Conservation (phyloP, 2,113 vertebrate species). For the Callithrix jacchus region DNA sequence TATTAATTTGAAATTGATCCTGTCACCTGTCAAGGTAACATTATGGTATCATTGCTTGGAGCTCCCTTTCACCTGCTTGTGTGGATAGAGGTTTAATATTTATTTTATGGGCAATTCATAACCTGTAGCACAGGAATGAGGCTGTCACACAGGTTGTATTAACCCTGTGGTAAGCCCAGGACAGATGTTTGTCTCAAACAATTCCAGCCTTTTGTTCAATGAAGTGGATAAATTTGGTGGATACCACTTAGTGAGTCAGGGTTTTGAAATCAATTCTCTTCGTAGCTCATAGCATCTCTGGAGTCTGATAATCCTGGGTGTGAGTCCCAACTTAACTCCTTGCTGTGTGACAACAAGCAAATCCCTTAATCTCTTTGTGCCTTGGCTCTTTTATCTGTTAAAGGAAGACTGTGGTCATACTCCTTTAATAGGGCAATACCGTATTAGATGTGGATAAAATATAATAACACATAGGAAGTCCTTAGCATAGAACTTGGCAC, state of each 20-base stretch:
- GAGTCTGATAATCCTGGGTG: neutral
- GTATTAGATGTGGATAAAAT: neutral
- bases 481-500: neutral
- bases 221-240: neutral
- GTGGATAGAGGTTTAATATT: neutral
- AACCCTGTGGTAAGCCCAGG: neutral
- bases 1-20: neutral
- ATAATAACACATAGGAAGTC: neutral
- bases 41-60: neutral
- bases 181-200: neutral
- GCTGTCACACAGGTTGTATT: neutral
- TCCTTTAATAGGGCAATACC: neutral
- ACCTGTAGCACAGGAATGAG: neutral
- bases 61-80: neutral
- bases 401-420: neutral
- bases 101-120: neutral
- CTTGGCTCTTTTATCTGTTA: neutral
- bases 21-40: neutral
- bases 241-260: neutral
- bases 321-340: neutral
- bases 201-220: neutral
- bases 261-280: neutral
- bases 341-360: neutral
- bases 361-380: neutral
- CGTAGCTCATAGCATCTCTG: neutral